phyloP scores from a whole-genome alignment of 2,888 invertebrate genomes.

The Deroplatys truncata region DNA sequence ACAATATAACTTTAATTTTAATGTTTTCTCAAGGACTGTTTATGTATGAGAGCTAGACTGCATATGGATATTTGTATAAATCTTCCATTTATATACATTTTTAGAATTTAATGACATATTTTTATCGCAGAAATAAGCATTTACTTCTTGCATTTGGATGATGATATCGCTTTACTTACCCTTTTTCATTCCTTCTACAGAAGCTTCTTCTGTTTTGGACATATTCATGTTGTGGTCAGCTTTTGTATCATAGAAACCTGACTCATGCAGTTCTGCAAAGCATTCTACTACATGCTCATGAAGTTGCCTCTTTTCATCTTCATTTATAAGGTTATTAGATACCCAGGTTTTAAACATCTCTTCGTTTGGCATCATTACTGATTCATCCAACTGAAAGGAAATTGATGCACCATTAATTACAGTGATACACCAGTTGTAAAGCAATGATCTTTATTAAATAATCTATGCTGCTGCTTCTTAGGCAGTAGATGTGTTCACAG shows the following conservation, averaged over 20 bases:
- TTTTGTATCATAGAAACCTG: neutral
- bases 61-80: no score
- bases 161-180: neutral
- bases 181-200: neutral
- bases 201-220: neutral
- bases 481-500: no score
- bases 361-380: slow-evolving; percentile 10
- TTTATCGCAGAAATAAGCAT: no score
- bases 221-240: neutral
- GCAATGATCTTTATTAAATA: no score
- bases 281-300: neutral
- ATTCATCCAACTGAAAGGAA: neutral
- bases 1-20: no score
- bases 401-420: neutral
- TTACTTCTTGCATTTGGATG: no score
- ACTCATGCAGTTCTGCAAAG: neutral
- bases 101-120: no score
- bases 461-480: no score
- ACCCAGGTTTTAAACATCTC: slow-evolving; percentile 8
- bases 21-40: no score
- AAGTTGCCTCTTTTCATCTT: neutral
- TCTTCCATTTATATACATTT: no score
- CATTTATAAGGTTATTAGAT: neutral
- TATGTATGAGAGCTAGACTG: no score
- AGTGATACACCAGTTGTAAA: no score